A percentile compares a stretch with the other conserved stretches of the same genome.
These are phyloP conservation scores for Drosophila pallidifrons DNA, from an alignment of 1,140 invertebrate genomes.

Conservation along the genomic window DNA sequence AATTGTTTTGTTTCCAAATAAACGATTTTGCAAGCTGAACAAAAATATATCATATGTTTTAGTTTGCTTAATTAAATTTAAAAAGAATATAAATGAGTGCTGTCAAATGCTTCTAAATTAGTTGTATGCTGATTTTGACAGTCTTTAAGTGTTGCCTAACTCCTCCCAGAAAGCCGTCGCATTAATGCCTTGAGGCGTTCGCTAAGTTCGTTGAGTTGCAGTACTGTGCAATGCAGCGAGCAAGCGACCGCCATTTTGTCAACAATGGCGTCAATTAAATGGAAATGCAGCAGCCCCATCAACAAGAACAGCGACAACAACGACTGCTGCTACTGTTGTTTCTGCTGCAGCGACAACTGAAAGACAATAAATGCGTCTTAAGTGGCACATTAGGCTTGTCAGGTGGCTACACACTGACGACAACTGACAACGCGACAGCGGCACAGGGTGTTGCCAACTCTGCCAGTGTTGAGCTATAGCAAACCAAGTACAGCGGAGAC, in stretches of 20 bases:
- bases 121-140: neutral
- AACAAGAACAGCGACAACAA: constrained; percentile 29
- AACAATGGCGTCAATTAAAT: constrained; percentile 83
- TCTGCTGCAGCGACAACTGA: constrained; percentile 34
- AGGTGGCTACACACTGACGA: constrained; percentile 43
- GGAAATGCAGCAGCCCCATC: constrained; percentile 67
- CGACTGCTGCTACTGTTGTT: constrained; percentile 22
- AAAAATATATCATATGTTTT: too few relatives aligned
- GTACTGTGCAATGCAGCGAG: constrained; percentile 40
- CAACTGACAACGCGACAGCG: constrained; percentile 1
- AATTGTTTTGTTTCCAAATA: too few relatives aligned
- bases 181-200: constrained; percentile 70
- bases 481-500: neutral
- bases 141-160: constrained; percentile 23
- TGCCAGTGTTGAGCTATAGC: neutral
- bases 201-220: too few relatives aligned
- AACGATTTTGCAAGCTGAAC: too few relatives aligned
- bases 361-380: constrained; percentile 83
- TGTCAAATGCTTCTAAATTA: neutral
- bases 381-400: constrained; percentile 79
- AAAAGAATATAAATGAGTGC: neutral
- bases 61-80: neutral
- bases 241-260: constrained; percentile 77
- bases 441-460: constrained; percentile 49
- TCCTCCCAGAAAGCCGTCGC: constrained; percentile 39